These are phyloP conservation scores for Stomorhina lunata DNA, from an alignment of 2,888 invertebrate species.

Conservation along the genomic window DNA sequence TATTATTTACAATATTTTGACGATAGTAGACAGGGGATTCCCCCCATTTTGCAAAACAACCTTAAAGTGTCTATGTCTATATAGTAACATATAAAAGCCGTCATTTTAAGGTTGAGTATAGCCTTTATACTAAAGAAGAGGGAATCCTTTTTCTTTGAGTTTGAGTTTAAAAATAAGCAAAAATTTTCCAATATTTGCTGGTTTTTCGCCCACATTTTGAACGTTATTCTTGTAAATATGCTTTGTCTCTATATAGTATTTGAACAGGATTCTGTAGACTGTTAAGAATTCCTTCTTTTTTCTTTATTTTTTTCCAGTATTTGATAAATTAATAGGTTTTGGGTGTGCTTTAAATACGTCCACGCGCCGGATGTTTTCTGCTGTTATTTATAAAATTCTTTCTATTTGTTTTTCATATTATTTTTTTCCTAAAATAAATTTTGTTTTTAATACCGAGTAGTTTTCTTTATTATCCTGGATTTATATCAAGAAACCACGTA, in stretches of 20 bases:
- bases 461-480: no score
- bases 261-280: constrained; percentile 48
- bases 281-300: constrained; percentile 12
- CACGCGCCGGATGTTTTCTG: constrained; percentile 54
- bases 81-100: no score
- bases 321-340: constrained; percentile 57
- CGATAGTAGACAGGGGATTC: no score
- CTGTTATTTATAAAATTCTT: neutral
- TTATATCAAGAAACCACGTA: no score
- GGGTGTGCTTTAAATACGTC: constrained; percentile 56
- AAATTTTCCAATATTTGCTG: constrained; percentile 1
- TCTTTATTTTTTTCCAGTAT: constrained; percentile 29
- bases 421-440: constrained; percentile 8
- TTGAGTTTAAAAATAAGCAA: no score
- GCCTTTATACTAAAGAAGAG: no score
- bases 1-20: no score
- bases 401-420: neutral
- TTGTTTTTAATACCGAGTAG: neutral
- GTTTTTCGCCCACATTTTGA: constrained; percentile 38
- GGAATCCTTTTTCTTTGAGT: no score
- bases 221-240: neutral
- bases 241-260: neutral
- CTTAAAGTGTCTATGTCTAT: no score
- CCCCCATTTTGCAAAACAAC: no score
- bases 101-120: no score